A percentile compares a stretch with the other conserved stretches of the same genome.
These are phyloP conservation scores for Pangasius macronema DNA, from an alignment of 2,797 vertebrate genomes.

Conservation along the genomic window DNA sequence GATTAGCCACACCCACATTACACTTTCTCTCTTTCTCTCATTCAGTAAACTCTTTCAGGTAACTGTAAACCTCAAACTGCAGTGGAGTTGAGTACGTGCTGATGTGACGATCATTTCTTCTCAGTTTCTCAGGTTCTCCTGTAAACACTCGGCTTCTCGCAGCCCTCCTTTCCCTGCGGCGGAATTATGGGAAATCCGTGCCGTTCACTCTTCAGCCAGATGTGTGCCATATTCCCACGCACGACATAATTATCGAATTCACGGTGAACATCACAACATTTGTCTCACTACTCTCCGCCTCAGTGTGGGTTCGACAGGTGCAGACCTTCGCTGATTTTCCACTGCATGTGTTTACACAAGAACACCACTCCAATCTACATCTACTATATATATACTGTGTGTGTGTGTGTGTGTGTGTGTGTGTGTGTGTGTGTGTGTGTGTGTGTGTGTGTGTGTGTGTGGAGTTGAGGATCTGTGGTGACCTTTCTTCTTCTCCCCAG, in stretches of 20 bases:
- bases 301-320: too few relatives aligned
- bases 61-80: neutral
- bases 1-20: neutral
- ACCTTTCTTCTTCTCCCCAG: neutral
- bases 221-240: conserved; percentile 24
- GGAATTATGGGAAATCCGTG: conserved; percentile 23
- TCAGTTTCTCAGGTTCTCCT: conserved; percentile 24
- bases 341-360: conserved; percentile 10
- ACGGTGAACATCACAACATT: too few relatives aligned
- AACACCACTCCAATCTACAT: conserved; percentile 20
- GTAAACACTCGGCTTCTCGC: conserved; percentile 14
- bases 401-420: neutral
- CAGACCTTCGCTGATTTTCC: conserved; percentile 8
- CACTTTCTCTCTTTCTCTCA: neutral
- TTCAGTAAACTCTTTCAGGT: neutral
- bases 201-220: conserved; percentile 18
- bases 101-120: conserved; percentile 1
- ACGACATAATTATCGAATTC: too few relatives aligned
- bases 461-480: neutral
- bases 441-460: neutral
- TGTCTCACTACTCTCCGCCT: too few relatives aligned
- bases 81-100: neutral
- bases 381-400: neutral
- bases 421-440: neutral
- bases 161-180: neutral